These are phyloP conservation scores for Atethmia centrago DNA, from an alignment of 2,888 invertebrate genomes.

Conservation along the genomic window DNA sequence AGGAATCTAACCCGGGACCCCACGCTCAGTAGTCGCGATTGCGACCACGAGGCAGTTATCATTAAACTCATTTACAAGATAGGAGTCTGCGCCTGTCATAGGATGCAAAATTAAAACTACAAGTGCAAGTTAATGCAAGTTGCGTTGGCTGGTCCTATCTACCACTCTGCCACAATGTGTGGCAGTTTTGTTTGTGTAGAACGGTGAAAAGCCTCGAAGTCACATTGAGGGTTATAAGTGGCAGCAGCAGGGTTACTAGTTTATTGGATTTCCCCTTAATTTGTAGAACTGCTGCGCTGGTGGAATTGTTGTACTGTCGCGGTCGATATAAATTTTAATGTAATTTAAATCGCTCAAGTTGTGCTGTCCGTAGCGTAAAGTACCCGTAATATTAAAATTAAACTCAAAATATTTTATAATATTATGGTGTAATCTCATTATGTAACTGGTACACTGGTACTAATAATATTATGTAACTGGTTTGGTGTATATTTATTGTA, in stretches of 20 bases:
- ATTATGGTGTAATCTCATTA: background rate
- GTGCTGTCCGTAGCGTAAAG: background rate
- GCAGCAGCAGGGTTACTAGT: constrained; percentile 19
- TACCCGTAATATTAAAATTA: background rate
- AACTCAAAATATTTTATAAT: background rate
- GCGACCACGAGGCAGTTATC: background rate
- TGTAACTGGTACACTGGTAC: background rate
- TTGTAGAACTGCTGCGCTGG: background rate
- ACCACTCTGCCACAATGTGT: background rate
- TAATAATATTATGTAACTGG: too few relatives aligned
- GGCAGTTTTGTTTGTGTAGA: background rate
- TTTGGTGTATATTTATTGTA: too few relatives aligned
- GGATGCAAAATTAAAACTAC: background rate
- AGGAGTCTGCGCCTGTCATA: background rate
- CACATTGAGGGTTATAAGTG: constrained; percentile 1
- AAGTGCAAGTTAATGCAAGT: background rate
- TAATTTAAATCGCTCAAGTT: background rate
- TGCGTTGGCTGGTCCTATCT: background rate
- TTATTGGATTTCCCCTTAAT: background rate
- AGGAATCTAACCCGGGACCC: too few relatives aligned
- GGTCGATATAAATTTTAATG: background rate
- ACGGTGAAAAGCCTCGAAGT: constrained; percentile 22
- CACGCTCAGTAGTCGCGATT: background rate
- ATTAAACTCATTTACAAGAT: background rate
- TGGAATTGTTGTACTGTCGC: too few relatives aligned